A percentile compares a stretch with the other conserved stretches of the same genome.
These are phyloP conservation scores for Spodoptera frugiperda DNA, from an alignment of 1,140 invertebrate genomes.

Conservation along the genomic window DNA sequence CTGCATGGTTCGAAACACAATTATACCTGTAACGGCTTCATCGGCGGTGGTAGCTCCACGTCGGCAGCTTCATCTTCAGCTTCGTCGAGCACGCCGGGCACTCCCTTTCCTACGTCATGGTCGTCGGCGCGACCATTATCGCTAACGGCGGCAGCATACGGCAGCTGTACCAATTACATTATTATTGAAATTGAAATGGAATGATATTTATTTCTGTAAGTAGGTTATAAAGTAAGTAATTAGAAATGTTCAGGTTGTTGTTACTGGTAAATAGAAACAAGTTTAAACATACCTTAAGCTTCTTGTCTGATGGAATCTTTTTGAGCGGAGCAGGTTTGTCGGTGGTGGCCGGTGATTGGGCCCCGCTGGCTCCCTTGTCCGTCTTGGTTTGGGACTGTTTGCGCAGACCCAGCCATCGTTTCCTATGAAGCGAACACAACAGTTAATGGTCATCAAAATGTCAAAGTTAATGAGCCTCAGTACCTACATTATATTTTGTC, in stretches of 20 bases:
- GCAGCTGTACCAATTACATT: constrained; percentile 55
- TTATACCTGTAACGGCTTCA: constrained; percentile 95
- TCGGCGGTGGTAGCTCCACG: constrained; percentile 96
- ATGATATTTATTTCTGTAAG: too few species aligned
- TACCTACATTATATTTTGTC: background rate
- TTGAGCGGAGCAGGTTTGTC: constrained; percentile 88
- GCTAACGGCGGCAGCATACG: constrained; percentile 58
- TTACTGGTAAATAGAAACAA: background rate
- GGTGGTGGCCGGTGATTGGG: constrained; percentile 75
- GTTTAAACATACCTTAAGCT: constrained; percentile 89
- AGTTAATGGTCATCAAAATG: background rate
- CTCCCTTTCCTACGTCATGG: constrained; percentile 53
- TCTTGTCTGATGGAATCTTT: constrained; percentile 93
- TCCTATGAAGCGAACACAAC: constrained; percentile 61
- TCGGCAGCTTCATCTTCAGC: constrained; percentile 92
- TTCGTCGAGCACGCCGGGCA: constrained; percentile 83
- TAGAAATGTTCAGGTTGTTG: too few species aligned
- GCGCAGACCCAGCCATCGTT: constrained; percentile 96
- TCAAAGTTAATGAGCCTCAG: too few species aligned
- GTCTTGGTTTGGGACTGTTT: constrained; percentile 96
- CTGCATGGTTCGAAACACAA: background rate
- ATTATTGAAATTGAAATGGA: background rate
- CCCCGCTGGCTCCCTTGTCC: constrained; percentile 89
- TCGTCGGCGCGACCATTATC: constrained; percentile 81
- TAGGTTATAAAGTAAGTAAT: too few species aligned